These are phyloP conservation scores for Cryptus viduatorius DNA, from an alignment of 2,888 invertebrate genomes.

Conservation along the genomic window DNA sequence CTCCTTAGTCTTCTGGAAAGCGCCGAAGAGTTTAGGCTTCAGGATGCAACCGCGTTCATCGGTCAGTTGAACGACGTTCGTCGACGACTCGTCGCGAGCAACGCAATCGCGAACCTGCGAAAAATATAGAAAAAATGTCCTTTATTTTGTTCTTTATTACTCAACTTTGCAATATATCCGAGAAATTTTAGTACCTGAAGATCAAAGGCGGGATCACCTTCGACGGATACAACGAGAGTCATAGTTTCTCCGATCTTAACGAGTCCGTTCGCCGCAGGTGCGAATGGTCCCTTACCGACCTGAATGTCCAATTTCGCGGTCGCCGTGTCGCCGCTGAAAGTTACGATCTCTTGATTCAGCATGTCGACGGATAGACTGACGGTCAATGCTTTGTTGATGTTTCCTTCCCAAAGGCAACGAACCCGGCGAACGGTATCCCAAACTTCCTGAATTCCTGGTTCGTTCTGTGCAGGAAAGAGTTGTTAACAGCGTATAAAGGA, in stretches of 20 bases:
- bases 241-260: slow-evolving; percentile 93
- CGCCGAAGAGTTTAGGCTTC: slow-evolving; percentile 92
- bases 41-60: slow-evolving; percentile 92
- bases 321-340: slow-evolving; percentile 94
- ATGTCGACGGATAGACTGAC: slow-evolving; percentile 92
- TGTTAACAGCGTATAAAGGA: neutral
- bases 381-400: slow-evolving; percentile 90
- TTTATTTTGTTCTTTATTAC: neutral
- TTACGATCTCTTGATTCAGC: slow-evolving; percentile 92
- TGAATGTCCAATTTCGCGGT: slow-evolving; percentile 92
- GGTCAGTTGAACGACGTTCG: slow-evolving; percentile 89
- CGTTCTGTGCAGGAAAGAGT: slow-evolving; percentile 87
- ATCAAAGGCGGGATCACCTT: slow-evolving; percentile 92
- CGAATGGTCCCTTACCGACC: slow-evolving; percentile 91
- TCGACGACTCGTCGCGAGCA: slow-evolving; percentile 90
- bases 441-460: slow-evolving; percentile 91
- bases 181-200: slow-evolving; percentile 85
- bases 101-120: slow-evolving; percentile 90
- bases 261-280: slow-evolving; percentile 90
- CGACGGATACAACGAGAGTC: slow-evolving; percentile 92
- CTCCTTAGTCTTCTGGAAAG: slow-evolving; percentile 92
- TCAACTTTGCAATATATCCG: too few species aligned
- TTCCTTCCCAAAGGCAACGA: slow-evolving; percentile 93
- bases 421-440: slow-evolving; percentile 93
- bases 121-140: neutral